These are phyloP conservation scores for Sarcoramphus papa DNA, from an alignment of 2,797 vertebrate genomes.

Conservation along the genomic window DNA sequence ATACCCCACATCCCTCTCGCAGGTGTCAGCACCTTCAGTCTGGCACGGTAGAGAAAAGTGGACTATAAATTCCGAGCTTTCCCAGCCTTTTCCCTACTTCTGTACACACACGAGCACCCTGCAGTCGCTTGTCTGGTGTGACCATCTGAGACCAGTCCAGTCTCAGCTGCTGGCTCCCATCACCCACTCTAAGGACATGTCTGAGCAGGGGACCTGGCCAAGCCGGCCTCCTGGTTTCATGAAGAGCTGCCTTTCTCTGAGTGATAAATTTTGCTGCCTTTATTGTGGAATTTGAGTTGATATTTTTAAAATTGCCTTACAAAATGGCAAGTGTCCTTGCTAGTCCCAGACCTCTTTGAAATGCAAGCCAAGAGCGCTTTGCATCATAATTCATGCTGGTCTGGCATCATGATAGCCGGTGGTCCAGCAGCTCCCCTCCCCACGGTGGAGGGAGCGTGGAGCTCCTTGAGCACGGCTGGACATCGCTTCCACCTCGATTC, in stretches of 20 bases:
- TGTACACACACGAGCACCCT: neutral
- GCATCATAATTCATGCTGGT: no score
- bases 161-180: neutral
- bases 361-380: neutral
- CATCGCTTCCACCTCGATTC: neutral
- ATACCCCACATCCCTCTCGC: neutral
- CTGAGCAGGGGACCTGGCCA: neutral
- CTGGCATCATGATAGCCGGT: neutral
- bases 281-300: neutral
- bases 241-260: neutral
- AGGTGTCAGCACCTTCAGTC: neutral
- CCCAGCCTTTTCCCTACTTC: neutral
- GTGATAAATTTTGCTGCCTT: neutral
- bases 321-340: neutral
- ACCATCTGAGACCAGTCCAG: neutral
- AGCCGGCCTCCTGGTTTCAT: neutral
- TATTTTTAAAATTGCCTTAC: neutral
- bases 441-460: fast-evolving
- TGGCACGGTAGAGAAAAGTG: neutral
- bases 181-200: neutral
- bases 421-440: neutral
- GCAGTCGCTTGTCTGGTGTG: neutral
- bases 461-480: neutral
- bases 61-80: neutral
- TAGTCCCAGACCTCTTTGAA: neutral